Evolutionary conservation across 2,113 vertebrate species (phyloP).

Genomic region (Pipra filicauda): DNA sequence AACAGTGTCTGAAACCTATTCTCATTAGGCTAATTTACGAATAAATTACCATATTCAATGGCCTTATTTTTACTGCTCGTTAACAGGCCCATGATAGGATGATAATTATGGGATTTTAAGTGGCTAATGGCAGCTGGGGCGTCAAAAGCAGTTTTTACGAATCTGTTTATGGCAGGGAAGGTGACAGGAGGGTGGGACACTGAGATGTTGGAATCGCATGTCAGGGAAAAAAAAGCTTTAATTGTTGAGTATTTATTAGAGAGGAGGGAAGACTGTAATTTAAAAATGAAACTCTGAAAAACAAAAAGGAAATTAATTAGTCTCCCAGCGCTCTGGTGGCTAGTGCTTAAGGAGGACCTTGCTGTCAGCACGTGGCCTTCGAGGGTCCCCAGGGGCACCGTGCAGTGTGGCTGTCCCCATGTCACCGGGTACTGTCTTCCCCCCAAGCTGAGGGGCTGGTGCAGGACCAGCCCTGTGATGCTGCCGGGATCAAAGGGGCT

Average conservation of each 20-base stretch:
- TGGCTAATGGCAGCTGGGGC: constrained; percentile 86
- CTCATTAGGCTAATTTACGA: constrained; percentile 93
- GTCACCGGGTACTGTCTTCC: rapidly evolving
- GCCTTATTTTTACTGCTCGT: constrained; percentile 94
- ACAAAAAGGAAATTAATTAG: constrained; percentile 79
- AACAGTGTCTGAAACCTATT: constrained; percentile 88
- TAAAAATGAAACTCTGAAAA: constrained; percentile 79
- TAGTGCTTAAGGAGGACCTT: constrained; percentile 41
- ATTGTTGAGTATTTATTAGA: constrained; percentile 86
- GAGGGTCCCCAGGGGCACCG: rapidly evolving
- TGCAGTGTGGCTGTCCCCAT: rapidly evolving
- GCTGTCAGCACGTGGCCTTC: background rate
- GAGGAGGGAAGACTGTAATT: constrained; percentile 82
- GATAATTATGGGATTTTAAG: constrained; percentile 96
- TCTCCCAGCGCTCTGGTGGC: background rate
- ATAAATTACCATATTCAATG: constrained; percentile 99
- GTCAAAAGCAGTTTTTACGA: constrained; percentile 85
- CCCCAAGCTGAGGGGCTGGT: rapidly evolving
- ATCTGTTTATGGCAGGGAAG: constrained; percentile 85
- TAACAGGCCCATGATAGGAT: constrained; percentile 95
- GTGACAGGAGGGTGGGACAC: constrained; percentile 81
- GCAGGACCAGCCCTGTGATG: rapidly evolving
- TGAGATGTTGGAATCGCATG: constrained; percentile 81
- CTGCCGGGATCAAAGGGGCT: rapidly evolving
- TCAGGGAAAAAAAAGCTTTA: constrained; percentile 79